A percentile compares a stretch with the other conserved stretches of the same genome.
Conservation (phyloP, 2,888 invertebrate genomes). For the Plagiodera versicolora region DNA sequence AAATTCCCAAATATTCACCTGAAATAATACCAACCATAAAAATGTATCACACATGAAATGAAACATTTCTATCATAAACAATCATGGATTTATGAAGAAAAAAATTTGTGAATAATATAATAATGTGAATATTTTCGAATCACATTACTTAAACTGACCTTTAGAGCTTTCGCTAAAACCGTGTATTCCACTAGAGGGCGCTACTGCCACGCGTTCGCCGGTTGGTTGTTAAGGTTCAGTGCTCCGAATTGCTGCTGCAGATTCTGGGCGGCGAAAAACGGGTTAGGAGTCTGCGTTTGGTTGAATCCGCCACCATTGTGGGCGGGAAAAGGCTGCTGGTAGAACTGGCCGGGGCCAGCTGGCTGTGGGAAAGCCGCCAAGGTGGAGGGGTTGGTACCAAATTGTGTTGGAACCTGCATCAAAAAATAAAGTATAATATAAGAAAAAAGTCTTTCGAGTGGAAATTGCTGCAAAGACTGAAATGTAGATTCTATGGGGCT, state of each 20-base stretch:
- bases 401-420: neutral
- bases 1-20: neutral
- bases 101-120: too few species aligned
- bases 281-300: conserved; percentile 40
- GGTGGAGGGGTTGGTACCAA: neutral
- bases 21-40: neutral
- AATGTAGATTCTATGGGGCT: too few species aligned
- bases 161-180: too few species aligned
- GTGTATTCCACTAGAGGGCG: too few species aligned
- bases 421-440: too few species aligned
- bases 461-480: too few species aligned
- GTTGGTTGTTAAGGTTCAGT: conserved; percentile 51
- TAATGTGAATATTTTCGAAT: too few species aligned
- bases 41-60: too few species aligned
- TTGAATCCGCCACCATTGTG: neutral
- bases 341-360: conserved; percentile 3
- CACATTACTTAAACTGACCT: too few species aligned
- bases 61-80: too few species aligned
- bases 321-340: conserved; percentile 14
- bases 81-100: too few species aligned
- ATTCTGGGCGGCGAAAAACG: conserved; percentile 46
- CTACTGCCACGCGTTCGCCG: conserved; percentile 50
- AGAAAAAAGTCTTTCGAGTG: too few species aligned
- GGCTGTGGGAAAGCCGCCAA: conserved; percentile 6
- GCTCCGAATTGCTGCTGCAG: conserved; percentile 59